Percentiles rank a stretch among this genome's conserved stretches.
phyloP scores from a whole-genome alignment of 2,888 invertebrate species.

The Helobdella robusta region DNA sequence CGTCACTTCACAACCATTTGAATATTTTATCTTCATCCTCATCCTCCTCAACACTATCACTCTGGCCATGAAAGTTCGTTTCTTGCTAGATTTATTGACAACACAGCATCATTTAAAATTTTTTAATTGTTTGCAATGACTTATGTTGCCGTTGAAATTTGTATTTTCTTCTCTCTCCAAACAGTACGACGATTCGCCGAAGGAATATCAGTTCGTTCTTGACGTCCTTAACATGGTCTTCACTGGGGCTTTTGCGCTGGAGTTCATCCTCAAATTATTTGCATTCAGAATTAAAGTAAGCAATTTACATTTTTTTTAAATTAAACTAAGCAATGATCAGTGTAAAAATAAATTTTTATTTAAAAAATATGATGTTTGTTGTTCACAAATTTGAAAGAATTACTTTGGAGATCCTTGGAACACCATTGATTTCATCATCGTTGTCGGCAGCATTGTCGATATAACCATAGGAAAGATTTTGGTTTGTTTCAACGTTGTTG shows the following conservation, averaged over 20 bases:
- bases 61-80: constrained; percentile 74
- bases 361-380: neutral
- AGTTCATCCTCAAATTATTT: constrained; percentile 93
- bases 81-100: too few relatives aligned
- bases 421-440: constrained; percentile 29
- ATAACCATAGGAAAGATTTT: constrained; percentile 24
- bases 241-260: constrained; percentile 91
- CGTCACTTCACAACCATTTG: constrained; percentile 89
- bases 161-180: neutral
- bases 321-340: neutral
- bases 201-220: constrained; percentile 70
- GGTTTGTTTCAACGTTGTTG: too few relatives aligned
- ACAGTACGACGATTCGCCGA: constrained; percentile 75
- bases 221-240: constrained; percentile 94
- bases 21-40: constrained; percentile 91
- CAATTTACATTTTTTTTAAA: constrained; percentile 4
- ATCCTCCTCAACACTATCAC: constrained; percentile 97
- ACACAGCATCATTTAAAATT: too few relatives aligned
- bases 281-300: constrained; percentile 89
- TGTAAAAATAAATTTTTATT: neutral
- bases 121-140: too few relatives aligned
- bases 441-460: constrained; percentile 28
- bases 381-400: too few relatives aligned
- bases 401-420: constrained; percentile 51
- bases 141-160: neutral